Evolutionary conservation across 2,797 vertebrate genomes (phyloP).

Genomic region (Tragelaphus oryx): DNA sequence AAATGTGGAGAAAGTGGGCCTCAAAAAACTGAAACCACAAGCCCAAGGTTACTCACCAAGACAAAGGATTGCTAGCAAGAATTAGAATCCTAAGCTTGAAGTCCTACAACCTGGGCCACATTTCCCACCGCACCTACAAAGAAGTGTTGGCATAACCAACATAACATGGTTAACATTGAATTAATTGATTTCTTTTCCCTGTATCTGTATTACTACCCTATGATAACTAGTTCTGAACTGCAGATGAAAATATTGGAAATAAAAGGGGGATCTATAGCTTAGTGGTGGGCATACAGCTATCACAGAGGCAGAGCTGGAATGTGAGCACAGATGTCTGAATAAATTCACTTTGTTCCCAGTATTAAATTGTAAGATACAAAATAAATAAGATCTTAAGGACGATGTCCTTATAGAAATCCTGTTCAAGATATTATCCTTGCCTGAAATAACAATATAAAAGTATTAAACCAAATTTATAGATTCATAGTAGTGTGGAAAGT

Average conservation of each 20-base stretch:
- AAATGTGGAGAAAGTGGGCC: neutral
- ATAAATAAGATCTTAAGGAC: neutral
- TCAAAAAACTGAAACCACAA: neutral
- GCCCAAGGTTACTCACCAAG: neutral
- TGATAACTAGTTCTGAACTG: neutral
- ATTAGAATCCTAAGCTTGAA: neutral
- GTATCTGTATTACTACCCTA: neutral
- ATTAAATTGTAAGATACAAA: neutral
- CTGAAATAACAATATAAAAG: neutral
- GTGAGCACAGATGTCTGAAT: neutral
- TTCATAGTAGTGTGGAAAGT: neutral
- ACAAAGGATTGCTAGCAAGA: neutral
- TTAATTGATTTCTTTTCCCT: neutral
- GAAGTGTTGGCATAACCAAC: neutral
- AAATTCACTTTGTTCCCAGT: neutral
- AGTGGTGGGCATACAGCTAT: neutral
- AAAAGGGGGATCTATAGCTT: neutral
- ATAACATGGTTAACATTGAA: neutral
- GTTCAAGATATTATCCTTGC: neutral
- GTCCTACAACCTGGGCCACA: neutral
- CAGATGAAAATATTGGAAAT: neutral
- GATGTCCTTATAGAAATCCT: neutral
- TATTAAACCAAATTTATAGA: neutral
- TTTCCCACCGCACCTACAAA: neutral
- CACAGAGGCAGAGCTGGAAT: neutral